Evolutionary conservation across 2,888 invertebrate genomes (phyloP), one percentile per base, ranked within the genome.

Genomic region (Chrysolina oricalcia): DNA sequence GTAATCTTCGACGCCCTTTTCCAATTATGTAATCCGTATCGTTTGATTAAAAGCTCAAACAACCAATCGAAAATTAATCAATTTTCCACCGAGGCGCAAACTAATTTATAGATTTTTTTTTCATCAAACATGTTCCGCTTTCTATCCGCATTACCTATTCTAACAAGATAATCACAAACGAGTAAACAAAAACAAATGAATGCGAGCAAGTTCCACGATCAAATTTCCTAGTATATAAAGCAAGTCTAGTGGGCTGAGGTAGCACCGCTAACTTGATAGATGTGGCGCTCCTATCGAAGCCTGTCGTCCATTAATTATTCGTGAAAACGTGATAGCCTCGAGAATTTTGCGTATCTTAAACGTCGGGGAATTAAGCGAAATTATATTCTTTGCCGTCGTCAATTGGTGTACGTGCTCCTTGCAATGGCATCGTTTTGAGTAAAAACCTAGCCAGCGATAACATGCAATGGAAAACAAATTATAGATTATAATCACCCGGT

Each of bases 241-340:
- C 59, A 66, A 64, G 50, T 27, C 62, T 46, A 48, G 62, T 65
- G 74, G 75, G 77, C 73, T 74, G 74, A 76, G 76, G 80, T 74
- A 78, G 76, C 80, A 80, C 81, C 78, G 81, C 80, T 81, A 80
- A 79, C 80, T 80, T 81, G 80, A 81, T 81, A 81, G 81, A 81
- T 81, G 81, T 79, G 78, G 80, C 81, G 80, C 77, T 81, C 78
- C 78, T 79, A 80, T 78, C 81, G 81, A 78, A 77, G 80, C 77
- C 78, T 78, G 79, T 79, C 82, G 77, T 78, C 80, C 81, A 81
- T 81, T 82, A 82, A 81, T 81, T 82, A 81, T 81, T 73, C 65
- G 62, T 72, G 74, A 56, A 79, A 72, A 76, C 82, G 82, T 82
- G 82, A 82, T 76, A 62, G 82, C 82, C 77, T 43, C 67, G 46